Evolutionary conservation across 2,113 vertebrate genomes (phyloP), one percentile per base, ranked within the genome.

Genomic region (Cacatua alba): DNA sequence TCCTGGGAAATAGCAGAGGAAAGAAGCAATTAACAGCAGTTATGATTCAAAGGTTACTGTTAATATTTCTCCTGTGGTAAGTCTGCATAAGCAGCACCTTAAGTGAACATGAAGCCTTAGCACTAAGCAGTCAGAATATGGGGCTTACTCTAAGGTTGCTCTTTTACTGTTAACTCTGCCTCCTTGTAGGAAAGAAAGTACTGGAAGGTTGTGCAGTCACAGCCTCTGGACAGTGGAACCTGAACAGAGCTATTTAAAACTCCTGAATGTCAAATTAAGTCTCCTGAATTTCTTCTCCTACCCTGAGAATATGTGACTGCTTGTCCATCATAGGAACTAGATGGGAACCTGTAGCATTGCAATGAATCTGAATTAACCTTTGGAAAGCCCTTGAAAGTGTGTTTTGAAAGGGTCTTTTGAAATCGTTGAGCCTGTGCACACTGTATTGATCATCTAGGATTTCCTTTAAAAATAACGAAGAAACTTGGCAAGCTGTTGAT

Each of bases 51-150:
- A 41, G 33, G 46, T 86, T 82, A 46, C 39, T 90, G 10, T 82
- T 87, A 53, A n/a, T 87, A 39, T 57, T 92, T 90, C 69, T 84
- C 81, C 26, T 41, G 13, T 59, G 63, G 60, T 60, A 92, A 83
- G 72, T 69, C 33, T 76, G 13, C 24, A 37, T 65, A 86, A 88
- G 31, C 31, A 89, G 28, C 26, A 28, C 10, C 5, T 46, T 69
- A 67, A 52, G 16, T 26, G 35, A 57, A 35, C 64, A 11, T 20
- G 49, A 80, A 90, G 24, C 37, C 62, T 82, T 46, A 41, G 35
- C 39, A 35, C 62, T 59, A 15, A 69, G 8, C 10, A 39, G 26
- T 35, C n/a, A 60, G 70, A 89, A 51, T 63, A 20, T 7, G 5
- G 11, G 13, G 7, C 48, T 95, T 84, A 59, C 52, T 89, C 21